phyloP scores from a whole-genome alignment of 2,113 vertebrate genomes.

The Rutilus rutilus region DNA sequence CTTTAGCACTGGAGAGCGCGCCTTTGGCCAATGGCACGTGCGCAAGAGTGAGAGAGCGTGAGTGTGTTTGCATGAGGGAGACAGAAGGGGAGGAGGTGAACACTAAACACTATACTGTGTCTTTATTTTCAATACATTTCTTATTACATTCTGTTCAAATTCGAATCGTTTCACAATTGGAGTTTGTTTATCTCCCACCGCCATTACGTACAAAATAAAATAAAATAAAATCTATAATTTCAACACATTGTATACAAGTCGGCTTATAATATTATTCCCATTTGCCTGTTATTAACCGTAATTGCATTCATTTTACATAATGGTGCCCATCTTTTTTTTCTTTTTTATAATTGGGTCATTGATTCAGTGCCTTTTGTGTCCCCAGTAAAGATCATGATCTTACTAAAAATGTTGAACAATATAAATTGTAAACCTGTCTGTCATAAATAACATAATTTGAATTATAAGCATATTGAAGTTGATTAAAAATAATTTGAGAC shows the following conservation, averaged over 20 bases:
- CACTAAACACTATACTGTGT: background rate
- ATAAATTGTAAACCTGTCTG: too few species aligned
- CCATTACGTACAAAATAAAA: too few species aligned
- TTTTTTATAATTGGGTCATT: background rate
- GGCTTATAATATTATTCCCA: background rate
- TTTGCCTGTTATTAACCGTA: background rate
- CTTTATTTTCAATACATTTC: background rate
- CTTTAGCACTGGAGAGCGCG: background rate
- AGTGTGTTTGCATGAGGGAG: slow-evolving; percentile 8
- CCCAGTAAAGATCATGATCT: too few species aligned
- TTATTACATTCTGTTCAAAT: background rate
- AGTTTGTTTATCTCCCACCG: too few species aligned
- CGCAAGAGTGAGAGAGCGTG: slow-evolving; percentile 13
- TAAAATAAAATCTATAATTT: background rate
- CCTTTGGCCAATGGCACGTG: slow-evolving; percentile 15
- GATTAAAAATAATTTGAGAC: too few species aligned
- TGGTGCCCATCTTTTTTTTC: background rate
- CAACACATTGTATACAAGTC: too few species aligned
- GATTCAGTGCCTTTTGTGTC: too few species aligned
- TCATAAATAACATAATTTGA: too few species aligned
- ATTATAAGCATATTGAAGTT: too few species aligned
- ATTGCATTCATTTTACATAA: background rate
- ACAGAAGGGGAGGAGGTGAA: background rate
- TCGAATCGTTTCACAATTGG: background rate
- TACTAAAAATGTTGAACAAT: too few species aligned